Evolutionary conservation across 2,888 invertebrate species (phyloP), one percentile per base, ranked within the genome.

Genomic region (Zaprionus obscuricornis): DNA sequence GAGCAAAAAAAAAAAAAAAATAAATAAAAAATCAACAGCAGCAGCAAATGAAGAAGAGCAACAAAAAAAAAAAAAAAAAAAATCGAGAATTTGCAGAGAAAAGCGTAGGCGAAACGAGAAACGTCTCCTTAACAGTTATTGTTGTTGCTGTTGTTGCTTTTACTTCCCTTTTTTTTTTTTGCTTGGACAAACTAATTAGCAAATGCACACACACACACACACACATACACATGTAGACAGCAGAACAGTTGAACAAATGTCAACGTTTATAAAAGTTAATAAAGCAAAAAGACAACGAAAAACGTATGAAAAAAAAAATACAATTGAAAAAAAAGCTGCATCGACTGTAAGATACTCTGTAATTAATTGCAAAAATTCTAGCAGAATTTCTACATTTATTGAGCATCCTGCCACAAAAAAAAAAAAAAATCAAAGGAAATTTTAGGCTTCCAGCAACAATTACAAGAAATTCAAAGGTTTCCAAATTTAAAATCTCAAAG

Each of bases 151-250:
- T 18, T n/a, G n/a, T n/a, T n/a, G n/a, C n/a, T n/a, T n/a, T n/a
- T n/a, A n/a, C n/a, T n/a, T n/a, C n/a, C n/a, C n/a, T n/a, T n/a
- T n/a, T n/a, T n/a, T n/a, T n/a, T n/a, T n/a, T n/a, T n/a, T 54
- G 31, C 45, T 70, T 68, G 62, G 60, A 66, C 83, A 85, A 82
- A 82, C 82, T 82, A 82, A 82, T 85, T 82, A 83, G 85, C 76
- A 83, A 74, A 72, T 78, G 73, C 63, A 77, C 67, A 84, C 69
- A 79, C 42, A 39, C 43, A 10, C 47, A 52, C 40, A 57, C 50
- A 56, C 39, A 33, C 29, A 13, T 1, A 33, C 10, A 16, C 7
- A 6, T 6, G 31, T 4, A 8, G 13, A 26, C 8, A 14, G 10
- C 5, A 20, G 16, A 36, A 17, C n/a, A 27, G 18, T 47, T 24